These are phyloP conservation scores for Notospermus geniculatus DNA, from an alignment of 1,140 invertebrate genomes.

Conservation along the genomic window DNA sequence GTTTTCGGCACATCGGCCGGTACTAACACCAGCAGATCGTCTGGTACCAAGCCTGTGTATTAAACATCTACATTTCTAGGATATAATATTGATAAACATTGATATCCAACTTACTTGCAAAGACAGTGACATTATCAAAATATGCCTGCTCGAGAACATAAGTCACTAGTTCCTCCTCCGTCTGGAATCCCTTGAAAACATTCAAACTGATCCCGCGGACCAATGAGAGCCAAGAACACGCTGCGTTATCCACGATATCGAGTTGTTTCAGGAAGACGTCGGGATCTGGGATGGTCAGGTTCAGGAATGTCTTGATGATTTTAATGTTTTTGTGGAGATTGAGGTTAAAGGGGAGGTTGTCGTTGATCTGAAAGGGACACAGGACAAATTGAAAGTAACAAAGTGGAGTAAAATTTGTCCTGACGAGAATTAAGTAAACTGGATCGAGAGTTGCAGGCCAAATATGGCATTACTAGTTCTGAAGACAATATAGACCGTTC, in stretches of 20 bases:
- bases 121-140: conserved; percentile 55
- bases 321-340: background rate
- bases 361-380: too few relatives aligned
- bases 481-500: too few relatives aligned
- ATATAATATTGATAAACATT: too few relatives aligned
- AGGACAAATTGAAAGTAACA: too few relatives aligned
- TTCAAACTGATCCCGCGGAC: conserved; percentile 57
- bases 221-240: conserved; percentile 56
- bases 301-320: conserved; percentile 3
- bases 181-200: conserved; percentile 57
- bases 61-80: too few relatives aligned
- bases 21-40: too few relatives aligned
- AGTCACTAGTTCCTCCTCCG: conserved; percentile 54
- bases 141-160: conserved; percentile 58
- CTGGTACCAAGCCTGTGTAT: too few relatives aligned
- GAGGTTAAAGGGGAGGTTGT: background rate
- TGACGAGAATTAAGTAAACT: too few relatives aligned
- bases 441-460: too few relatives aligned
- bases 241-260: conserved; percentile 56
- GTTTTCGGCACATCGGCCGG: too few relatives aligned
- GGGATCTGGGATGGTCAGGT: conserved; percentile 44
- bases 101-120: conserved; percentile 58
- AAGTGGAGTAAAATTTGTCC: too few relatives aligned
- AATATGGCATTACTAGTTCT: too few relatives aligned
- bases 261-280: conserved; percentile 53